Evolutionary conservation across 92 coral and sea anemone genomes (phyloP).

Genomic region (Palythoa grandis): DNA sequence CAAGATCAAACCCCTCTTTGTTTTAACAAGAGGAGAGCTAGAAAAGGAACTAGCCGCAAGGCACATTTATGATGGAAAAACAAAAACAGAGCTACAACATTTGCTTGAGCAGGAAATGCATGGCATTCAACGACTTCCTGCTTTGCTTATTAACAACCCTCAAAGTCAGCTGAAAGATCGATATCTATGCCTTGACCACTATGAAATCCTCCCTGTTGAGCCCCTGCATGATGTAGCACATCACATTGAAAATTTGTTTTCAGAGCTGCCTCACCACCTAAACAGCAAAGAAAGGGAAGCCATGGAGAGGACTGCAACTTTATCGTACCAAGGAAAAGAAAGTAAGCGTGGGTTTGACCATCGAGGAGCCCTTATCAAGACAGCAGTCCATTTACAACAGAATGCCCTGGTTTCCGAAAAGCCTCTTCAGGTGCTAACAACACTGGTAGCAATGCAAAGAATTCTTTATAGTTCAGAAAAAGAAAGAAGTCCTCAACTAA

Average conservation of each 20-base stretch:
- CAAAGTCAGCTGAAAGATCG: not conserved
- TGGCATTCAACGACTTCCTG: not conserved
- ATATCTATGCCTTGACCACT: conserved; percentile 24
- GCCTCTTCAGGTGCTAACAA: conserved; percentile 21
- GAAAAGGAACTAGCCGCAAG: conserved; percentile 35
- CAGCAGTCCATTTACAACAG: conserved; percentile 47
- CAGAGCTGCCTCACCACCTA: conserved; percentile 51
- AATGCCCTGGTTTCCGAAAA: conserved; percentile 29
- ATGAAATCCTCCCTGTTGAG: conserved; percentile 54
- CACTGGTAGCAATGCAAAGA: conserved; percentile 49
- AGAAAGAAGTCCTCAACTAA: conserved; percentile 27
- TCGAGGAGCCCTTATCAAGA: conserved; percentile 50
- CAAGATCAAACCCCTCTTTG: no score
- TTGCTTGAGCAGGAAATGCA: conserved; percentile 6
- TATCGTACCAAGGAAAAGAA: conserved; percentile 43
- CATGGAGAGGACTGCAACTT: conserved; percentile 30
- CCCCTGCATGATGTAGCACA: conserved; percentile 50
- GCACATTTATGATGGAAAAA: conserved; percentile 28
- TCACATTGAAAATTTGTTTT: conserved; percentile 39
- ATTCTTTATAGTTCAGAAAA: conserved; percentile 42
- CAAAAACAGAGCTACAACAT: conserved; percentile 24
- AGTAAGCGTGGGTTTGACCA: conserved; percentile 47
- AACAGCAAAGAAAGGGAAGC: conserved; percentile 18
- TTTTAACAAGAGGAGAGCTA: no score
- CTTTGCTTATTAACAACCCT: conserved; percentile 24